Base-by-base conservation (phyloP, 2,113 vertebrate species). In the Podarcis muralis region DNA sequence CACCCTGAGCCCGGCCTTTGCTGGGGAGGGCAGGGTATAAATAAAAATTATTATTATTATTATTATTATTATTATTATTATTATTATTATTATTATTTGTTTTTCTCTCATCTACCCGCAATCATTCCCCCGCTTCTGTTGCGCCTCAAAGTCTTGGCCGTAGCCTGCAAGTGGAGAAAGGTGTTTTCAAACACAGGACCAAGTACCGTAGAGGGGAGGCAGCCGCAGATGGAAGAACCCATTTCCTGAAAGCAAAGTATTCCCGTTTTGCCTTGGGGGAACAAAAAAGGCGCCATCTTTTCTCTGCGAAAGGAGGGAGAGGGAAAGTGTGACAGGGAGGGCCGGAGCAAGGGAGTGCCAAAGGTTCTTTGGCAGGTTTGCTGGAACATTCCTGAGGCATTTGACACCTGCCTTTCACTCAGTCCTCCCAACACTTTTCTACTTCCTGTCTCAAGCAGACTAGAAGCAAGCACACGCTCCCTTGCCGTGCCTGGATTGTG, bases 391-490 rank as follows among this genome's bases (percentile, higher is more conserved):
- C 82, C 66, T 57, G 7, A 71, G 27, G 88, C 48, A n/a, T 89
- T 84, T 85, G 83, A 79, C 82, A 89, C 88, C 88, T 89, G 88
- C 82, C 57, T 62, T 72, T 79, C 48, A 32, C 75, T 84, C 48
- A 30, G 13, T 32, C 23, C 65, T 71, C 62, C 25, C 32, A 4
- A 32, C 32, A 30, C 40, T 84, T 59, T 83, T 69, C 48, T 84
- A 12, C 53, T 87, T 72, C 22, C 86, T 72, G 62, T 71, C 7
- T 1, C 23, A 37, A 87, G 43, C 27, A 72, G 30, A 53, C 20
- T 9, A 85, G 71, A 37, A 74, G 22, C 43, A 53, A 57, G 13
- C 40, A 59, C 20, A 27, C 12, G 16, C n/a, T 27, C 22, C 43
- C 43, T 32, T 35, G 43, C 77, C 12, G 12, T 27, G 37, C 40